Conservation (phyloP, 2,888 invertebrate species). For the Perdita meconis region DNA sequence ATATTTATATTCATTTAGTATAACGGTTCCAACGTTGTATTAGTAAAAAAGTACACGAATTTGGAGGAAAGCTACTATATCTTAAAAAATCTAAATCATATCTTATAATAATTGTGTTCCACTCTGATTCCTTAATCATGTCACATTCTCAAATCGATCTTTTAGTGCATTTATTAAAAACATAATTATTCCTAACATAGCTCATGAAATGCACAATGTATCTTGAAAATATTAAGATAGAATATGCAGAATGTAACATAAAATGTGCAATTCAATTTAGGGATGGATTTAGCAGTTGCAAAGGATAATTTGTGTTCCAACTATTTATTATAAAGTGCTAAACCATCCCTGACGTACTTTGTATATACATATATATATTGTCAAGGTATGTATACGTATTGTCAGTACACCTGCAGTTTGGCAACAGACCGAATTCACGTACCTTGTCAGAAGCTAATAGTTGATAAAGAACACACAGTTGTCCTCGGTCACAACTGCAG, state of each 20-base stretch:
- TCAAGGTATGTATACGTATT: too few relatives aligned
- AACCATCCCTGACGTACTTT: too few relatives aligned
- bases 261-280: background rate
- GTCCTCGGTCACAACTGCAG: constrained; percentile 1
- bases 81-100: constrained; percentile 27
- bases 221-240: constrained; percentile 33
- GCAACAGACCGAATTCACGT: background rate
- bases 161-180: constrained; percentile 29
- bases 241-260: background rate
- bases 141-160: constrained; percentile 29
- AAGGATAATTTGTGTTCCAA: too few relatives aligned
- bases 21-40: constrained; percentile 1
- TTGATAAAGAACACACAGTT: constrained; percentile 1
- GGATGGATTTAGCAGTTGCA: too few relatives aligned
- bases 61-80: constrained; percentile 1
- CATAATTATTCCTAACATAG: constrained; percentile 32
- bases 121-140: constrained; percentile 9
- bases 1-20: constrained; percentile 31
- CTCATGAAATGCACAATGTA: constrained; percentile 34
- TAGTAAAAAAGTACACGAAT: constrained; percentile 15
- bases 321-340: too few relatives aligned
- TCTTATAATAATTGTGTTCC: constrained; percentile 14
- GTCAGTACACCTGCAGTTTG: constrained; percentile 2
- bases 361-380: constrained; percentile 4
- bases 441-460: constrained; percentile 14